Conservation (phyloP, 2,888 invertebrate genomes). For the Dasypolia templi region DNA sequence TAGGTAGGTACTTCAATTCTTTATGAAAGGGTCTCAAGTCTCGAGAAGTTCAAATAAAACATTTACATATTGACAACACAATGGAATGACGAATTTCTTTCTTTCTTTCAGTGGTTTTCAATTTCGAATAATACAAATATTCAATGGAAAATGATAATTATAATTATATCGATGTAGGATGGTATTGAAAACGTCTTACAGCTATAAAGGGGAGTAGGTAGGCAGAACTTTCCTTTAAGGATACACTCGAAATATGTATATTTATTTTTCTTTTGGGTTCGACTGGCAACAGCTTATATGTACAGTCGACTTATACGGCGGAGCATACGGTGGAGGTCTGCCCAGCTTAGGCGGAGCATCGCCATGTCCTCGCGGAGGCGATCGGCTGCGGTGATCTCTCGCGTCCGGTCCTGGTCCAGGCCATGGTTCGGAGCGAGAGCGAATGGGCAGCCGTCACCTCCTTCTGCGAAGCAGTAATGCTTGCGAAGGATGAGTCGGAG, state of each 20-base stretch:
- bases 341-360: no score
- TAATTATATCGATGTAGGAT: background rate
- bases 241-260: background rate
- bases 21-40: constrained; percentile 18
- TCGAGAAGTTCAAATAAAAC: constrained; percentile 11
- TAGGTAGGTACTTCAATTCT: constrained; percentile 13
- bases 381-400: no score
- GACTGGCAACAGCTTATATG: background rate
- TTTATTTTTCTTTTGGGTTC: background rate
- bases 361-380: no score
- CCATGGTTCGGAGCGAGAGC: no score
- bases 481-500: no score
- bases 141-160: background rate
- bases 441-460: no score
- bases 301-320: no score
- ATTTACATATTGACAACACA: constrained; percentile 4
- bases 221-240: background rate
- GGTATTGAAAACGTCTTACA: background rate
- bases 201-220: background rate
- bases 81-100: constrained; percentile 2
- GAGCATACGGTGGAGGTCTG: no score
- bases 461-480: no score
- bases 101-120: background rate
- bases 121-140: background rate
- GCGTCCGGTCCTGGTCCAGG: no score